phyloP scores from a whole-genome alignment of 2,797 vertebrate species.

The Crenuchus spilurus region DNA sequence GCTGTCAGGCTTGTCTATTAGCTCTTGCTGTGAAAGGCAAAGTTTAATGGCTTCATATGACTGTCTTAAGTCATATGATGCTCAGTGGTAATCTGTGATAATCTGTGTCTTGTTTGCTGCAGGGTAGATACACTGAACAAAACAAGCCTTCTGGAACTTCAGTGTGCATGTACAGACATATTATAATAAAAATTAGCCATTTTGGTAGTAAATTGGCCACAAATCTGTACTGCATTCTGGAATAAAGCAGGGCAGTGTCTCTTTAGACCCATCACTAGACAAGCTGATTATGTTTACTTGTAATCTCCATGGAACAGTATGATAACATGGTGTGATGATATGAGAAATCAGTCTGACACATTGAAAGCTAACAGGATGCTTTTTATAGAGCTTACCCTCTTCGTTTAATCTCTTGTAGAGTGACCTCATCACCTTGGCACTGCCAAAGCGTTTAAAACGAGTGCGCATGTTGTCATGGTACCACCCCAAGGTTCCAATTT shows the following conservation, averaged over 20 bases:
- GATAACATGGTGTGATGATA: slow-evolving; percentile 11
- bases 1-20: neutral
- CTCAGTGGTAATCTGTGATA: slow-evolving; percentile 2
- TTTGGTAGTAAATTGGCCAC: neutral
- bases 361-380: slow-evolving; percentile 37
- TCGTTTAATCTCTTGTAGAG: slow-evolving; percentile 85
- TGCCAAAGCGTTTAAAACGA: slow-evolving; percentile 92
- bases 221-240: neutral
- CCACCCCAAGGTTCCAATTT: slow-evolving; percentile 89
- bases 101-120: neutral
- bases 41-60: neutral
- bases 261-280: neutral
- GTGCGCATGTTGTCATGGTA: slow-evolving; percentile 88
- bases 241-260: neutral
- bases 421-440: slow-evolving; percentile 91
- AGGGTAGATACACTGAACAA: neutral
- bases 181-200: neutral
- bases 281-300: neutral
- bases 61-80: neutral
- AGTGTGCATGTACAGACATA: neutral
- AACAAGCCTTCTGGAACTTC: neutral
- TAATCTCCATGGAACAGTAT: slow-evolving; percentile 2
- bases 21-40: neutral
- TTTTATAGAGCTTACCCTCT: slow-evolving; percentile 69
- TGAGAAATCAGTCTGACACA: slow-evolving; percentile 22